A percentile compares a stretch with the other conserved stretches of the same genome.
Conservation (phyloP, 2,113 vertebrate genomes). For the Perca schrenkii region DNA sequence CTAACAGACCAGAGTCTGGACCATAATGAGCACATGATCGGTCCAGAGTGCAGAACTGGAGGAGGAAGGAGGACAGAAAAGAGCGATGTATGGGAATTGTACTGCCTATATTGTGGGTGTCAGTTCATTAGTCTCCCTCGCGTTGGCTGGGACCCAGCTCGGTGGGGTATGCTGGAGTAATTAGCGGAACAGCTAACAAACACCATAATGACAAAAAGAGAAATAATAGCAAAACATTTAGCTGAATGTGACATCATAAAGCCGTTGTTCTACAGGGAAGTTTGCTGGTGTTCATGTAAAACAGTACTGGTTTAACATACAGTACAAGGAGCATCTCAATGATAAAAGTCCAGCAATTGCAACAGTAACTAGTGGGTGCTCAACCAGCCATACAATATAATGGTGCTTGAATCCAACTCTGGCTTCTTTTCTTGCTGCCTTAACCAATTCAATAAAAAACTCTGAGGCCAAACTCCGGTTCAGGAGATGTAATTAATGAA, state of each 20-base stretch:
- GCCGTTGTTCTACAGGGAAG: not conserved
- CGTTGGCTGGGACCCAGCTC: slow-evolving; percentile 66
- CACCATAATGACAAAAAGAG: slow-evolving; percentile 29
- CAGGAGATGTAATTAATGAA: slow-evolving; percentile 76
- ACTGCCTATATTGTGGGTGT: slow-evolving; percentile 38
- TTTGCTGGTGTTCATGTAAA: slow-evolving; percentile 5
- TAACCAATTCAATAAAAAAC: slow-evolving; percentile 66
- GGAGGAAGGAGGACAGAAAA: not conserved
- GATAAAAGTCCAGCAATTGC: slow-evolving; percentile 1
- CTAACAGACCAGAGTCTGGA: slow-evolving; percentile 56
- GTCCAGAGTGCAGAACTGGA: slow-evolving; percentile 28
- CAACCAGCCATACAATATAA: slow-evolving; percentile 7
- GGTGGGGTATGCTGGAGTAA: slow-evolving; percentile 64
- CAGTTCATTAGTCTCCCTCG: slow-evolving; percentile 66
- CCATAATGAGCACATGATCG: slow-evolving; percentile 55
- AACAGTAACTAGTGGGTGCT: not conserved
- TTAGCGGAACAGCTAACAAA: slow-evolving; percentile 66
- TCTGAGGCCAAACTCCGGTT: slow-evolving; percentile 70
- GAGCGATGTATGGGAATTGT: slow-evolving; percentile 42
- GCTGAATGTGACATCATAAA: slow-evolving; percentile 6
- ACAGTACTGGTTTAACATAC: slow-evolving; percentile 10
- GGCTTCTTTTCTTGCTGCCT: slow-evolving; percentile 24
- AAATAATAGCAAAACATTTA: slow-evolving; percentile 9
- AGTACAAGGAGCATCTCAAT: not conserved
- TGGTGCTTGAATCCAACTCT: not conserved